These are phyloP conservation scores for Drosophila leonis DNA, from an alignment of 2,888 invertebrate genomes.

Conservation along the genomic window DNA sequence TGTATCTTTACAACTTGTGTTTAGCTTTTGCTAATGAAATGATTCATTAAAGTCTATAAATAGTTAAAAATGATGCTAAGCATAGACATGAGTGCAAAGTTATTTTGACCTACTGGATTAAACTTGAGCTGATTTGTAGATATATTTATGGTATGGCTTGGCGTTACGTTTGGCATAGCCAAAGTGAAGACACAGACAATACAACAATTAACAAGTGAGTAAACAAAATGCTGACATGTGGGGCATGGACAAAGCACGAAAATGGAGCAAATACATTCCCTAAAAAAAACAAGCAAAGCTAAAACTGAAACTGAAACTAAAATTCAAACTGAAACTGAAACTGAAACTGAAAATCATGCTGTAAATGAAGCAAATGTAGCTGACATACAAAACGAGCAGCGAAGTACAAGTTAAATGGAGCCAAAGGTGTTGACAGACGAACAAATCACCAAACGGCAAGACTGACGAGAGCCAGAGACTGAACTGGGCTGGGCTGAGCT, in stretches of 20 bases:
- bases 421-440: constrained; percentile 59
- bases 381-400: constrained; percentile 65
- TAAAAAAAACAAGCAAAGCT: constrained; percentile 22
- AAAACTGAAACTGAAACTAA: constrained; percentile 15
- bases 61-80: background rate
- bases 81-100: background rate
- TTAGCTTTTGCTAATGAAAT: background rate
- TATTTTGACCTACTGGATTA: constrained; percentile 19
- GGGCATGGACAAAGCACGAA: constrained; percentile 54
- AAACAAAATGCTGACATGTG: constrained; percentile 55
- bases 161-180: constrained; percentile 24
- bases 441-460: constrained; percentile 65
- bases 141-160: constrained; percentile 34
- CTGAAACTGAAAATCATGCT: constrained; percentile 69
- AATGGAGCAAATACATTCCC: constrained; percentile 57
- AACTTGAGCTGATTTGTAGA: constrained; percentile 22
- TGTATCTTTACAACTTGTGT: too few species aligned
- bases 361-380: constrained; percentile 71
- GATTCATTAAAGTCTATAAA: background rate
- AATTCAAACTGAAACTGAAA: constrained; percentile 34
- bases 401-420: constrained; percentile 14
- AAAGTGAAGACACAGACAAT: constrained; percentile 41
- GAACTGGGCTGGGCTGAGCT: background rate
- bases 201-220: constrained; percentile 49
- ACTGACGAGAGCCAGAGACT: background rate